phyloP scores from a whole-genome alignment of 2,888 invertebrate species.

The Nephrotoma appendiculata region DNA sequence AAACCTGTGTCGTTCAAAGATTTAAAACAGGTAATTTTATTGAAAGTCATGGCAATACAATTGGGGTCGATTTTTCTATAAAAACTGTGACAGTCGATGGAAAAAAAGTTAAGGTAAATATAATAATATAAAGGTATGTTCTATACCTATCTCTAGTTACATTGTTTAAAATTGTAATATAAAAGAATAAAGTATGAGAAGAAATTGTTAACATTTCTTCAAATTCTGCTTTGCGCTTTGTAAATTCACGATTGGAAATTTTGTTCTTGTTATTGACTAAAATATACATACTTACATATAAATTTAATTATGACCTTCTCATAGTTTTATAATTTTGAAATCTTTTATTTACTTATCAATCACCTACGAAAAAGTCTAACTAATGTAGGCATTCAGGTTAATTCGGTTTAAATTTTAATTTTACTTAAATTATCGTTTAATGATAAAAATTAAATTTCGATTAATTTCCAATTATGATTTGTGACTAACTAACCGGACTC shows the following conservation, averaged over 20 bases:
- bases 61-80: conserved; percentile 98
- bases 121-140: background rate
- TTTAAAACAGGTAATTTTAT: conserved; percentile 92
- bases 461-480: no score
- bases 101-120: conserved; percentile 79
- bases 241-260: background rate
- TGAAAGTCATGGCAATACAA: conserved; percentile 90
- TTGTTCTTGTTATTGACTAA: background rate
- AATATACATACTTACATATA: background rate
- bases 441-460: no score
- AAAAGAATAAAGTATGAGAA: background rate
- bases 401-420: no score
- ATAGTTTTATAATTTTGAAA: background rate
- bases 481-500: no score
- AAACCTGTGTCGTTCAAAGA: conserved; percentile 91
- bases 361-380: no score
- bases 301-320: background rate
- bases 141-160: conserved; percentile 11
- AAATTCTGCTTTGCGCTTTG: background rate
- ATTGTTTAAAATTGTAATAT: background rate
- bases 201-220: background rate
- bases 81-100: conserved; percentile 89
- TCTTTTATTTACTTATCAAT: background rate
- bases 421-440: no score
- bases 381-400: no score